A percentile compares a stretch with the other conserved stretches of the same genome.
phyloP scores from a whole-genome alignment of 2,888 invertebrate species.

The Fabriciana adippe region DNA sequence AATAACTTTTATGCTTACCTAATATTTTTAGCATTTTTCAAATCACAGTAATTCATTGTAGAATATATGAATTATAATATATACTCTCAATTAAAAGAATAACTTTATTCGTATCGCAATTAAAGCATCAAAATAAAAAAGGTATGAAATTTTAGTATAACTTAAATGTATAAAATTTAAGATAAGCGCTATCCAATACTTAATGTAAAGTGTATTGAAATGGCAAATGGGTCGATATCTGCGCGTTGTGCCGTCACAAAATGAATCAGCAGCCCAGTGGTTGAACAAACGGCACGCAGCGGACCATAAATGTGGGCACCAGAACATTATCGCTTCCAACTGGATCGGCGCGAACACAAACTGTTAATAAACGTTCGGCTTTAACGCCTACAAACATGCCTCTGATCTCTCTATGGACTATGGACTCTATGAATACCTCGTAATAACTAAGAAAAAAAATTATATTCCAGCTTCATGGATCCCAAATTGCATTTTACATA shows the following conservation, averaged over 20 bases:
- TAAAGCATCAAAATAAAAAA: no score
- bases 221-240: conserved; percentile 37
- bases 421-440: not conserved
- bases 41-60: not conserved
- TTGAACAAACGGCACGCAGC: conserved; percentile 51
- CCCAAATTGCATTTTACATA: no score
- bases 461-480: no score
- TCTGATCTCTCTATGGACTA: conserved; percentile 16
- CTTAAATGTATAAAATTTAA: not conserved
- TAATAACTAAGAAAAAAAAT: not conserved
- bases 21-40: conserved; percentile 17
- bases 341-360: conserved; percentile 43
- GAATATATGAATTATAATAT: not conserved
- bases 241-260: conserved; percentile 43
- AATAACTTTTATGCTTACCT: conserved; percentile 28
- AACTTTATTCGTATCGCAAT: no score
- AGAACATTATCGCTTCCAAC: conserved; percentile 51
- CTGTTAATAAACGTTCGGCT: conserved; percentile 44
- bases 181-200: not conserved
- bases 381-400: conserved; percentile 36
- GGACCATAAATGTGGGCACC: conserved; percentile 53
- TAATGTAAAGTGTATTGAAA: conserved; percentile 19
- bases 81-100: not conserved
- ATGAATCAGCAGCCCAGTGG: conserved; percentile 46
- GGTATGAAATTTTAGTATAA: no score